phyloP scores from a whole-genome alignment of 1,140 invertebrate species.

The Tetragnatha versicolor region DNA sequence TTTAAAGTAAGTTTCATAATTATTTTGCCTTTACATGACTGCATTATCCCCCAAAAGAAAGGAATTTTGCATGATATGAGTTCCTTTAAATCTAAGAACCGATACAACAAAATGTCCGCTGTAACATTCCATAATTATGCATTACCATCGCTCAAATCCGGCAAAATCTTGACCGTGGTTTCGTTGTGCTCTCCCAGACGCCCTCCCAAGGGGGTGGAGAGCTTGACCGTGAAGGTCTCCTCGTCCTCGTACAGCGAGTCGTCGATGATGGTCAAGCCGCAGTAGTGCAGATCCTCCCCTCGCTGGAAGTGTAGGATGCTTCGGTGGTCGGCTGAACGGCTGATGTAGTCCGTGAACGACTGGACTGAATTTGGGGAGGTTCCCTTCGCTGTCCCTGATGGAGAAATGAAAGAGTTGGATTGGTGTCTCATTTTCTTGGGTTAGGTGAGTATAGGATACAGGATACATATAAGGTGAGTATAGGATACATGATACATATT shows the following conservation, averaged over 20 bases:
- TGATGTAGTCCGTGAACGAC: slow-evolving; percentile 65
- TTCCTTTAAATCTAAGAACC: no score
- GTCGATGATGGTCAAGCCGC: slow-evolving; percentile 64
- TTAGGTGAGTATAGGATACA: no score
- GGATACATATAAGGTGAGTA: no score
- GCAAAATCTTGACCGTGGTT: slow-evolving; percentile 60
- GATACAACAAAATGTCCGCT: no score
- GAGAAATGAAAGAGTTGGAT: not conserved
- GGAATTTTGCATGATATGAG: no score
- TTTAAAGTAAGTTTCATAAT: no score
- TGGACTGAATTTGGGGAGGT: slow-evolving; percentile 61
- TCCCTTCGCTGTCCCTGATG: slow-evolving; percentile 62
- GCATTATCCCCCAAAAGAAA: no score
- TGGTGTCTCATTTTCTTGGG: no score
- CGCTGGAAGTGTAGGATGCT: slow-evolving; percentile 64
- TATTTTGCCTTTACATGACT: no score
- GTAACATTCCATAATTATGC: no score
- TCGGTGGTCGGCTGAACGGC: slow-evolving; percentile 61
- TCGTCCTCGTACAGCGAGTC: slow-evolving; percentile 65
- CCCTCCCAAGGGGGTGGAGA: slow-evolving; percentile 63
- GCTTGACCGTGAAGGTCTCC: slow-evolving; percentile 63
- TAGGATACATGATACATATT: no score
- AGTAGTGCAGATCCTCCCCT: slow-evolving; percentile 61
- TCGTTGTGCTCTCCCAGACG: slow-evolving; percentile 58
- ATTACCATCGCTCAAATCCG: slow-evolving; percentile 64